These are phyloP conservation scores for Morpho deidamia DNA, from an alignment of 2,888 invertebrate species.

Conservation along the genomic window DNA sequence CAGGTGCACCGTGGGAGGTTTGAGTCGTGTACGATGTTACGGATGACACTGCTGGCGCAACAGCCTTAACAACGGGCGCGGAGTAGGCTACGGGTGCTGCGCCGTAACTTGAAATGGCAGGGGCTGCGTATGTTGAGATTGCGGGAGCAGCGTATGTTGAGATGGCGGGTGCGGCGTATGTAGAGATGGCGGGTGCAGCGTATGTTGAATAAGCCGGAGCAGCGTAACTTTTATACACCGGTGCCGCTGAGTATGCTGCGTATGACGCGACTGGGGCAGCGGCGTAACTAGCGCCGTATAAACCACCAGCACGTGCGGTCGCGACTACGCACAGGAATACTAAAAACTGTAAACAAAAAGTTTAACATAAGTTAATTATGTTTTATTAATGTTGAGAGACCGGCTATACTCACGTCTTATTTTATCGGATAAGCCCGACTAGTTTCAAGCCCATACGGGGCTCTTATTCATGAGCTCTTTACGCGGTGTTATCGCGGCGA, in stretches of 20 bases:
- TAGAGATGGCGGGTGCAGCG: slow-evolving; percentile 35
- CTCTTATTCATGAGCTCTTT: too few species aligned
- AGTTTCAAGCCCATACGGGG: too few species aligned
- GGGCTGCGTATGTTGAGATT: slow-evolving; percentile 28
- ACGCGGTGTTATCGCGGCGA: too few species aligned
- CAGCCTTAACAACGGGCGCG: slow-evolving; percentile 45
- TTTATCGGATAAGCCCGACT: too few species aligned
- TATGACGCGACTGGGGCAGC: slow-evolving; percentile 35
- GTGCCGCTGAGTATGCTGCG: slow-evolving; percentile 33
- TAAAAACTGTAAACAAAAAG: slow-evolving; percentile 60
- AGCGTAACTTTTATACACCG: slow-evolving; percentile 28
- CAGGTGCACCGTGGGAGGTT: slow-evolving; percentile 36
- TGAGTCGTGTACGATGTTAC: slow-evolving; percentile 37
- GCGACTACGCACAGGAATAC: slow-evolving; percentile 79
- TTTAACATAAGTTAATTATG: too few species aligned
- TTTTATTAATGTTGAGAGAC: too few species aligned
- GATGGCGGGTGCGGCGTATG: slow-evolving; percentile 30
- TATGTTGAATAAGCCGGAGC: slow-evolving; percentile 35
- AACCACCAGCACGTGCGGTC: slow-evolving; percentile 75
- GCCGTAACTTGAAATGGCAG: slow-evolving; percentile 38
- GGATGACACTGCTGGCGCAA: slow-evolving; percentile 37
- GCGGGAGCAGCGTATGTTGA: slow-evolving; percentile 46
- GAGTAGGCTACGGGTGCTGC: slow-evolving; percentile 57
- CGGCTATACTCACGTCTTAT: too few species aligned
- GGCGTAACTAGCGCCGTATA: slow-evolving; percentile 62